These are phyloP conservation scores for Gallinago paraguaiae DNA, from an alignment of 2,113 vertebrate genomes.

Conservation along the genomic window DNA sequence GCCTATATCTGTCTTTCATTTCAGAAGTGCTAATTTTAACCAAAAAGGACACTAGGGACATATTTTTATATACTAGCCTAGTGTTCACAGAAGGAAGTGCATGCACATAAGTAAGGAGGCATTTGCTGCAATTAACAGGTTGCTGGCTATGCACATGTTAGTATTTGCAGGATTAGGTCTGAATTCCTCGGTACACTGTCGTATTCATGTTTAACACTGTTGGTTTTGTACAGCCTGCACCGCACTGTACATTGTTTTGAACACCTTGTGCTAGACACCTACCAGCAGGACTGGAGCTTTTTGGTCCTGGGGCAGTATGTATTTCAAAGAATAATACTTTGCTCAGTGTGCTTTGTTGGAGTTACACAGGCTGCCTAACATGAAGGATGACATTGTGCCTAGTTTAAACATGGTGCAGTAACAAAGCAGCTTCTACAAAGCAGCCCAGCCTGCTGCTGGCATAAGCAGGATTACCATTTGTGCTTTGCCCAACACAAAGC, in stretches of 20 bases:
- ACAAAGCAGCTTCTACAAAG: not conserved
- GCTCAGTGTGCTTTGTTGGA: not conserved
- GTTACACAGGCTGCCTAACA: not conserved
- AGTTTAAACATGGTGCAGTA: not conserved
- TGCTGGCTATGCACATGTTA: not conserved
- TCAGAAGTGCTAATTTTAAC: not conserved
- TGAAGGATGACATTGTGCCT: not conserved
- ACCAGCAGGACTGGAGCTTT: not conserved
- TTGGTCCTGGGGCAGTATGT: not conserved
- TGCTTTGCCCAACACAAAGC: not conserved
- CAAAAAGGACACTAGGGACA: rapidly evolving
- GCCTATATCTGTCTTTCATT: not conserved
- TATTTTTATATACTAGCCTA: not conserved
- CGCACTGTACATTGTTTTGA: not conserved
- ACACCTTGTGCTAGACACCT: not conserved
- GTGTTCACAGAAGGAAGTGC: not conserved
- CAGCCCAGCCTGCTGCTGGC: not conserved
- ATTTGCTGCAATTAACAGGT: not conserved
- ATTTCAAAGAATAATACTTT: not conserved
- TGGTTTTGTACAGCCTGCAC: not conserved
- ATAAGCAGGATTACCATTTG: not conserved
- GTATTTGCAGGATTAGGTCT: not conserved
- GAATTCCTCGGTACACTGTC: not conserved
- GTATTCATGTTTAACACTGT: not conserved
- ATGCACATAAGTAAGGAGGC: not conserved